phyloP scores from a whole-genome alignment of 1,140 invertebrate species.

The Teleogryllus occipitalis region DNA sequence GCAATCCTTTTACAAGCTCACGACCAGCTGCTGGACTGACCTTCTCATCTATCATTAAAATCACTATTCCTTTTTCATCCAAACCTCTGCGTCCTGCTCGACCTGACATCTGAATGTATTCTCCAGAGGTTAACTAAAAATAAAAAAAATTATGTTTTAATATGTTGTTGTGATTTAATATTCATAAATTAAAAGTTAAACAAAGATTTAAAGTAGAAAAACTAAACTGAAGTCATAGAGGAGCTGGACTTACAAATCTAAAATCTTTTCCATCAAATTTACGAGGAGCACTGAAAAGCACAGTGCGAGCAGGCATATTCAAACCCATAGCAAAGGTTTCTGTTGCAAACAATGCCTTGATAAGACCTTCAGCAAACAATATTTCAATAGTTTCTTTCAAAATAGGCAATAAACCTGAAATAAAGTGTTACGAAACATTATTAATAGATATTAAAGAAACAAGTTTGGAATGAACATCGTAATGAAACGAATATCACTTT shows the following conservation, averaged over 20 bases:
- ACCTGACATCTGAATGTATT: slow-evolving; percentile 99
- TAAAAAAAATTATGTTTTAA: slow-evolving; percentile 36
- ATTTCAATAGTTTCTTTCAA: slow-evolving; percentile 99
- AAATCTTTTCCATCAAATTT: slow-evolving; percentile 99
- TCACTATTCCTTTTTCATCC: slow-evolving; percentile 97
- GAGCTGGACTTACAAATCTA: slow-evolving; percentile 52
- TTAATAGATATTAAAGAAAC: too few relatives aligned
- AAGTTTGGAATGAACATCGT: too few relatives aligned
- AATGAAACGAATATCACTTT: too few relatives aligned
- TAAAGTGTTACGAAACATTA: too few relatives aligned
- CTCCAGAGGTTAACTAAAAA: slow-evolving; percentile 68
- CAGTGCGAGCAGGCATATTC: slow-evolving; percentile 99
- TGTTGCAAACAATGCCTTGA: slow-evolving; percentile 96
- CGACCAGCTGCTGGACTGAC: slow-evolving; percentile 79
- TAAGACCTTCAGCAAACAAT: slow-evolving; percentile 91
- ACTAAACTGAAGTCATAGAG: neutral
- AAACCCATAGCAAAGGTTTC: slow-evolving; percentile 99
- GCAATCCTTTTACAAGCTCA: slow-evolving; percentile 81
- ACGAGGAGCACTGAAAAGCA: slow-evolving; percentile 87
- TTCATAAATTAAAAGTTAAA: neutral
- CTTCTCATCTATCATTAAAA: slow-evolving; percentile 97
- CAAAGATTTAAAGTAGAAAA: neutral
- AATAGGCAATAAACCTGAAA: slow-evolving; percentile 76
- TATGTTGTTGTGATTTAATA: neutral
- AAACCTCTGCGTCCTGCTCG: slow-evolving; percentile 93